Evolutionary conservation across 2,888 invertebrate species (phyloP).

Genomic region (Camptogramma bilineatum): DNA sequence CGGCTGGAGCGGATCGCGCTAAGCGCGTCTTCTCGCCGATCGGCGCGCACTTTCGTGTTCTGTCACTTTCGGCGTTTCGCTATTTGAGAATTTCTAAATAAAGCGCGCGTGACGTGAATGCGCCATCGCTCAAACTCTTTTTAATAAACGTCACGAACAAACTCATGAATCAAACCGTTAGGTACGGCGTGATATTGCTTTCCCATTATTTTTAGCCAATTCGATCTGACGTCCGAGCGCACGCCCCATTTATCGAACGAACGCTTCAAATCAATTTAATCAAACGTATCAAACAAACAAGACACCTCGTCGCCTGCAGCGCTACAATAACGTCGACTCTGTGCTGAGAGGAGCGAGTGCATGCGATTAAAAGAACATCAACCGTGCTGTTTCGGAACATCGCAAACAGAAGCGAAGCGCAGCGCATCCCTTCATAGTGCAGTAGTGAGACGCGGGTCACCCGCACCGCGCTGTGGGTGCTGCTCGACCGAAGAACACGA

Average conservation of each 20-base stretch:
- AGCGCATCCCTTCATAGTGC: neutral
- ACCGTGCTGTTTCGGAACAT: no score
- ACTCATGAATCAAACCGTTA: slow-evolving; percentile 56
- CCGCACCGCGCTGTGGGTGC: neutral
- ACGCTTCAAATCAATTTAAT: neutral
- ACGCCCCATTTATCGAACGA: neutral
- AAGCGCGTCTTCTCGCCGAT: no score
- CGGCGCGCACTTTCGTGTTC: neutral
- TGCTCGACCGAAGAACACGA: slow-evolving; percentile 2
- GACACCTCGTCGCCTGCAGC: neutral
- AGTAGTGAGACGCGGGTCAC: neutral
- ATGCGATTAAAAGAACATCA: no score
- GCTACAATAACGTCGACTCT: neutral
- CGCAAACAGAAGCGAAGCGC: neutral
- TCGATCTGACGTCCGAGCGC: neutral
- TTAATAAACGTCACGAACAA: slow-evolving; percentile 58
- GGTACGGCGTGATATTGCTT: slow-evolving; percentile 56
- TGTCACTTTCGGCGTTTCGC: neutral
- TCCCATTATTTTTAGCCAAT: slow-evolving; percentile 41
- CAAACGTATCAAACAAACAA: neutral
- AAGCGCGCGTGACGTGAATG: slow-evolving; percentile 13
- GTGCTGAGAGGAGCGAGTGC: no score
- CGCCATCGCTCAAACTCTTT: slow-evolving; percentile 51
- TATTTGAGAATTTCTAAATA: slow-evolving; percentile 4
- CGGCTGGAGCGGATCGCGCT: neutral